Evolutionary conservation across 2,888 invertebrate genomes (phyloP).

Genomic region (Pterobdella sp.): DNA sequence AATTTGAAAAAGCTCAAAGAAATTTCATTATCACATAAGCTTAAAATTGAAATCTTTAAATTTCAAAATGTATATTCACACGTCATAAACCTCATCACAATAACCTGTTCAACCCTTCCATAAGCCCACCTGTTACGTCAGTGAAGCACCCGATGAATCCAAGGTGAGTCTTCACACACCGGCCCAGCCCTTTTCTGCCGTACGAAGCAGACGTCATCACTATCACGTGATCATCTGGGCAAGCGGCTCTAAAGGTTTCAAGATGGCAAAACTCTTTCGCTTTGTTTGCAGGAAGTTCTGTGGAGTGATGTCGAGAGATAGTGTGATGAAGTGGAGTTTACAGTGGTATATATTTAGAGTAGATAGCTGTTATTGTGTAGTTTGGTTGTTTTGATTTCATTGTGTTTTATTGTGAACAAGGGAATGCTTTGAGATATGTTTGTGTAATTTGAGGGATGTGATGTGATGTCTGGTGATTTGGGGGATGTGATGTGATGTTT

Average conservation of each 20-base stretch:
- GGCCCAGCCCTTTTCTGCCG: conserved; percentile 31
- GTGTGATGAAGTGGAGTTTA: too few species aligned
- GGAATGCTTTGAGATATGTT: background rate
- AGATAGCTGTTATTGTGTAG: too few species aligned
- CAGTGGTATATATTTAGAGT: too few species aligned
- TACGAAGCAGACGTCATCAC: conserved; percentile 31
- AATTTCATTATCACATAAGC: too few species aligned
- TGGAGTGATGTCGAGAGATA: too few species aligned
- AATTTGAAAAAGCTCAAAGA: too few species aligned
- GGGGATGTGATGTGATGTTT: too few species aligned
- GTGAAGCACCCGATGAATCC: conserved; percentile 32
- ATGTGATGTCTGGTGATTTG: too few species aligned
- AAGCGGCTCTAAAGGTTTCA: conserved; percentile 32
- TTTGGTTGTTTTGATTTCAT: too few species aligned
- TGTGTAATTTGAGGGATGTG: background rate
- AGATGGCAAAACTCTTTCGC: conserved; percentile 32
- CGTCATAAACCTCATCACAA: background rate
- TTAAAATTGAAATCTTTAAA: background rate
- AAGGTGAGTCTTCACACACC: conserved; percentile 32
- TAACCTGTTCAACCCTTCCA: background rate
- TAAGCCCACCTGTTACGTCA: conserved; percentile 17
- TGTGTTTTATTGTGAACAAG: too few species aligned
- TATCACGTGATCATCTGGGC: conserved; percentile 28
- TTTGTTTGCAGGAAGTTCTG: too few species aligned
- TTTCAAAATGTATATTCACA: background rate